phyloP scores from a whole-genome alignment of 1,140 invertebrate species.

The Halictus rubicundus region DNA sequence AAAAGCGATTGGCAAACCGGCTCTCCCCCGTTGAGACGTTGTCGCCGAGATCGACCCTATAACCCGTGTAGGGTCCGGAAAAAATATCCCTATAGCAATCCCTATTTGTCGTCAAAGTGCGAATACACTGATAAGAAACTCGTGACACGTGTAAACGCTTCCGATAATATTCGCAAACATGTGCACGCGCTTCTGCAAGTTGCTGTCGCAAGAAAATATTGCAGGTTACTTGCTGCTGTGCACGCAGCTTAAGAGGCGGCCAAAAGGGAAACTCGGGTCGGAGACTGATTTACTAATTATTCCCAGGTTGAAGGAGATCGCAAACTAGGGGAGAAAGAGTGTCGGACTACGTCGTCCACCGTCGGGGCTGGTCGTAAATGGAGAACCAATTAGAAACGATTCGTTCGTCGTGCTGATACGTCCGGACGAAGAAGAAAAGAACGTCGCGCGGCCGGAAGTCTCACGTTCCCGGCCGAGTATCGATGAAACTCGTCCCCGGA shows the following conservation, averaged over 20 bases:
- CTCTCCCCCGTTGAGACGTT: too few relatives aligned
- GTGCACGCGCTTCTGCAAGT: too few relatives aligned
- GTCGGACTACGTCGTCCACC: too few relatives aligned
- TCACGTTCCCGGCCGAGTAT: not conserved
- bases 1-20: too few relatives aligned
- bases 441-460: not conserved
- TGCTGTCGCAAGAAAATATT: too few relatives aligned
- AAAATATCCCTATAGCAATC: not conserved
- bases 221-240: too few relatives aligned
- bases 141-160: too few relatives aligned
- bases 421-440: not conserved
- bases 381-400: not conserved
- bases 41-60: too few relatives aligned
- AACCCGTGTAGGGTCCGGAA: too few relatives aligned
- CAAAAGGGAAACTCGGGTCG: not conserved
- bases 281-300: not conserved
- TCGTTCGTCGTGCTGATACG: not conserved
- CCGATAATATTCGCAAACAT: too few relatives aligned
- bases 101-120: not conserved
- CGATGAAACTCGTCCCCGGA: not conserved
- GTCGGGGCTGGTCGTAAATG: not conserved
- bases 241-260: not conserved
- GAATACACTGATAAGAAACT: too few relatives aligned
- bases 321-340: not conserved
- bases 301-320: not conserved